Conservation (phyloP, 1,140 invertebrate species). For the Chrysomallon squamiferum region DNA sequence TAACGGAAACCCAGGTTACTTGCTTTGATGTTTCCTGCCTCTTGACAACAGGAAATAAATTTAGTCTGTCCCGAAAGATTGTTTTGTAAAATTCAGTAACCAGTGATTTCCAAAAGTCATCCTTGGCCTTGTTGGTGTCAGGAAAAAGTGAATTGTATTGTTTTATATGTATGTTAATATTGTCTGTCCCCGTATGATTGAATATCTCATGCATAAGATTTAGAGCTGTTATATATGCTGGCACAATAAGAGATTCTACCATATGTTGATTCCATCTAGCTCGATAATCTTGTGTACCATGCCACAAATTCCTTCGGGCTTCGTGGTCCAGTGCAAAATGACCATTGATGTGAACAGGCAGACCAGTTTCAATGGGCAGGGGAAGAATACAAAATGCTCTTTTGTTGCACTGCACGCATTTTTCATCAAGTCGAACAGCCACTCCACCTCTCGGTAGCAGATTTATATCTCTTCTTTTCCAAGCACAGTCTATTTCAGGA, state of each 20-base stretch:
- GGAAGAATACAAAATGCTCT: conserved; percentile 57
- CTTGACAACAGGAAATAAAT: too few relatives aligned
- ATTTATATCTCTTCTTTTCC: conserved; percentile 24
- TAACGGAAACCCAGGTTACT: not conserved
- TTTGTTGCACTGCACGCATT: not conserved
- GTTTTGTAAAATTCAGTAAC: too few relatives aligned
- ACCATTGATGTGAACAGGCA: conserved; percentile 59
- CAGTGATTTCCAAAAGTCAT: not conserved
- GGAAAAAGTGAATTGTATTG: not conserved
- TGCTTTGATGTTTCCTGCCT: too few relatives aligned
- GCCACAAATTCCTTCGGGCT: conserved; percentile 46
- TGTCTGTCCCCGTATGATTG: too few relatives aligned
- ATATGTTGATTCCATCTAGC: conserved; percentile 45
- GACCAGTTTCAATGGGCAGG: conserved; percentile 47
- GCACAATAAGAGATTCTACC: conserved; percentile 38
- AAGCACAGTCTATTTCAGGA: too few relatives aligned
- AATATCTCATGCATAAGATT: too few relatives aligned
- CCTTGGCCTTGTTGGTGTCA: not conserved
- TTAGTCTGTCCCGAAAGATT: too few relatives aligned
- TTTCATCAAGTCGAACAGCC: conserved; percentile 19
- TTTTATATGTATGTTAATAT: too few relatives aligned
- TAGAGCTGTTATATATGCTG: conserved; percentile 34
- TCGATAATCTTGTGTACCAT: conserved; percentile 17
- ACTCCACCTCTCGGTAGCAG: conserved; percentile 51
- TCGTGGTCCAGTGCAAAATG: conserved; percentile 60